A percentile compares a stretch with the other conserved stretches of the same genome.
phyloP scores from a whole-genome alignment of 2,113 vertebrate species.

The Nannobrachium achirus region DNA sequence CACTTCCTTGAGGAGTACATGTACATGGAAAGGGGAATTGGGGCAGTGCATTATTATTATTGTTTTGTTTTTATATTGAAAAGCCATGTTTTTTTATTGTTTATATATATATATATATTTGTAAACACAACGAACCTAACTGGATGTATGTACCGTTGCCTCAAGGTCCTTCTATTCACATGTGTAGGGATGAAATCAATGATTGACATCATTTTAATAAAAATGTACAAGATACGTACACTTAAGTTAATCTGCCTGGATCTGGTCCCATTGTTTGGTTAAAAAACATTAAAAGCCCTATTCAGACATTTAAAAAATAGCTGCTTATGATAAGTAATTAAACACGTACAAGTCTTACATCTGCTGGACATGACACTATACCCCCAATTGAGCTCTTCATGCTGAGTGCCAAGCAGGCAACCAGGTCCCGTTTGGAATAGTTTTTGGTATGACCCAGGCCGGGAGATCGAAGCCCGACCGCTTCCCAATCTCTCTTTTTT shows the following conservation, averaged over 20 bases:
- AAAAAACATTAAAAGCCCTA: no score
- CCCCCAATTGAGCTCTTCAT: no score
- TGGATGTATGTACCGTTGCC: constrained; percentile 46
- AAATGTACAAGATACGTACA: constrained; percentile 62
- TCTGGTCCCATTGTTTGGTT: background rate
- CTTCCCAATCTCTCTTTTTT: no score
- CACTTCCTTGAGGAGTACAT: constrained; percentile 56
- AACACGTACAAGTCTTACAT: no score
- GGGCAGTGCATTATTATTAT: constrained; percentile 54
- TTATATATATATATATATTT: constrained; percentile 21
- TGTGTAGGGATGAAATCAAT: constrained; percentile 57
- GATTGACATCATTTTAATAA: constrained; percentile 71
- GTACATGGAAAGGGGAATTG: constrained; percentile 61
- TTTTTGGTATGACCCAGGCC: no score
- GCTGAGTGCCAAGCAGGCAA: no score
- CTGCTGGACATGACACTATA: no score
- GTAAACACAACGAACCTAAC: constrained; percentile 50
- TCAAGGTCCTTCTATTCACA: constrained; percentile 55
- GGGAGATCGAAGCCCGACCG: no score
- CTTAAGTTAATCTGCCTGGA: constrained; percentile 43
- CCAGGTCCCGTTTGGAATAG: no score
- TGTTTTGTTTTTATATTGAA: constrained; percentile 38
- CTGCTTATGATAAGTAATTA: no score
- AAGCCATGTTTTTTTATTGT: constrained; percentile 56
- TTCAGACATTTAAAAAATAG: no score